Evolutionary conservation across 1,140 invertebrate genomes (phyloP), one percentile per base, ranked within the genome.

Genomic region (Pogonus chalceus): DNA sequence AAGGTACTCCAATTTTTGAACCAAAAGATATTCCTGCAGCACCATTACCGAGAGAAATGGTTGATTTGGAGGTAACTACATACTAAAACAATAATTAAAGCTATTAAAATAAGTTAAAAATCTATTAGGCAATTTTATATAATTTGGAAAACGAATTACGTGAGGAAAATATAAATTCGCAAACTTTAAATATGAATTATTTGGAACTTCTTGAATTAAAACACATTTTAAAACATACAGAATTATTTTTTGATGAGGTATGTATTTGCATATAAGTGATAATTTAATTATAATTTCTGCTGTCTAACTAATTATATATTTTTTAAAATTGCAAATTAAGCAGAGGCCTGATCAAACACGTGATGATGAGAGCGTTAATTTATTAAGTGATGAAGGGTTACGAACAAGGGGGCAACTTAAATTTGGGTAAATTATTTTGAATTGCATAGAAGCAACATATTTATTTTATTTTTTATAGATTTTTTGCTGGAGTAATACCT

Each of bases 231-330:
- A 79, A 87, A 58, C 97, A 97, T 73, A 97, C 96, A 18, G 93
- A 98, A 79, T 84, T 87, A 35, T 99, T 99, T 75, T 98, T 99
- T 69, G 90, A 95, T 62, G 94, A 98, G 86, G 95, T 98, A 82
- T 81, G 81, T 75, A n/a, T n/a, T n/a, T n/a, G n/a, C n/a, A n/a
- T n/a, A n/a, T n/a, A n/a, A n/a, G n/a, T n/a, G n/a, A n/a, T n/a
- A n/a, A n/a, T n/a, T n/a, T n/a, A n/a, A n/a, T n/a, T n/a, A n/a
- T n/a, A n/a, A n/a, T n/a, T n/a, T n/a, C n/a, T n/a, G n/a, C n/a
- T n/a, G n/a, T n/a, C n/a, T n/a, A n/a, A n/a, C n/a, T n/a, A n/a
- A n/a, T n/a, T n/a, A n/a, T n/a, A n/a, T n/a, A n/a, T n/a, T n/a
- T n/a, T n/a, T n/a, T n/a, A n/a, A n/a, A n/a, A n/a, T n/a, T n/a